Conservation (phyloP, 2,113 vertebrate genomes). For the Takifugu bimaculatus region DNA sequence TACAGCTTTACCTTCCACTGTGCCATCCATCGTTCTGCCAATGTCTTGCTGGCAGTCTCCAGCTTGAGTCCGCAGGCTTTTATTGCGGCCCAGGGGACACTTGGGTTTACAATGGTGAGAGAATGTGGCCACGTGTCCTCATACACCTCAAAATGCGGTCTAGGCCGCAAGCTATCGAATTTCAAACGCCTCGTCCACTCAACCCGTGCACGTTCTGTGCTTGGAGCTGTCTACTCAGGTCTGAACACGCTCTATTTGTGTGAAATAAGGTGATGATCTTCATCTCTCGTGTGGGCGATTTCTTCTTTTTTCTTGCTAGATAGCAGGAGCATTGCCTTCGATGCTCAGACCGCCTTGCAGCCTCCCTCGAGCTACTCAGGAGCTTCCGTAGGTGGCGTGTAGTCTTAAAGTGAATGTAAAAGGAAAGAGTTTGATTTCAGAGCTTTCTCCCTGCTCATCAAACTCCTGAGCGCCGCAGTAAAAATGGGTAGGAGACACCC, state of each 20-base stretch:
- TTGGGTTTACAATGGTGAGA: neutral
- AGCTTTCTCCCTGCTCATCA: neutral
- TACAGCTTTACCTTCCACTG: neutral
- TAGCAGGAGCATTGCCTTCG: slow-evolving; percentile 21
- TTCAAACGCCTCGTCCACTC: neutral
- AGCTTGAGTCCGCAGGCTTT: neutral
- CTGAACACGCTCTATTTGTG: slow-evolving; percentile 24
- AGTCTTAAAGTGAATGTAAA: slow-evolving; percentile 26
- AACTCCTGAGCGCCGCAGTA: neutral
- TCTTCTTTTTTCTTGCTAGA: slow-evolving; percentile 17
- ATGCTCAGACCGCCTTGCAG: slow-evolving; percentile 35
- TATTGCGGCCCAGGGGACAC: neutral
- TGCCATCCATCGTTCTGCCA: too few species aligned
- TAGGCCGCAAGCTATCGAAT: neutral
- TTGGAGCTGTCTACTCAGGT: neutral
- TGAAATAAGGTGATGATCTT: slow-evolving; percentile 36
- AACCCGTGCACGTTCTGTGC: neutral
- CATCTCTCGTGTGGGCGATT: slow-evolving; percentile 29
- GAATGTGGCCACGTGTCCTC: neutral
- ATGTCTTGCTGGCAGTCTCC: too few species aligned
- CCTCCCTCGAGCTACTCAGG: slow-evolving; percentile 27
- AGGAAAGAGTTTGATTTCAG: slow-evolving; percentile 9
- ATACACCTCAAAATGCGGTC: neutral
- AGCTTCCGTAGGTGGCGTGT: slow-evolving; percentile 25
- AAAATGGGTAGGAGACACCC: slow-evolving; percentile 1